A percentile compares a stretch with the other conserved stretches of the same genome.
These are phyloP conservation scores for Halcyon senegalensis DNA, from an alignment of 2,113 vertebrate genomes.

Conservation along the genomic window DNA sequence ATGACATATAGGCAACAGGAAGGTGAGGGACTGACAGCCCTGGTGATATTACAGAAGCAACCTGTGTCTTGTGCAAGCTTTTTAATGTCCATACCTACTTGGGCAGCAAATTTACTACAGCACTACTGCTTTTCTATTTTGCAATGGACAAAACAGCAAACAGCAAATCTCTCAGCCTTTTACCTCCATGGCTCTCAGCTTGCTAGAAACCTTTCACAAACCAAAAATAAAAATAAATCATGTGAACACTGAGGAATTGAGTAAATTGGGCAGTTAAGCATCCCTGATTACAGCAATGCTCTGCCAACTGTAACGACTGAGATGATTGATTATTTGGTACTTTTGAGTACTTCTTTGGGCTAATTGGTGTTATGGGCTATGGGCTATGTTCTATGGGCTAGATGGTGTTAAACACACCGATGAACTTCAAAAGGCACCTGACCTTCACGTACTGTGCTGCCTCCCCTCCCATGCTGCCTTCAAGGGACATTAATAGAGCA, in stretches of 20 bases:
- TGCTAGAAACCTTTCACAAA: not conserved
- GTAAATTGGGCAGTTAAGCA: not conserved
- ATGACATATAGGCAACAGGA: not conserved
- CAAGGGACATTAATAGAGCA: no score
- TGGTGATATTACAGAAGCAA: not conserved
- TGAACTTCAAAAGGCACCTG: not conserved
- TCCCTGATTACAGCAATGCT: not conserved
- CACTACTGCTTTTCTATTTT: not conserved
- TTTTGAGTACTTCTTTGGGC: not conserved
- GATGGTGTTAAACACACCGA: rapidly evolving
- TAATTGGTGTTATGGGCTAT: not conserved
- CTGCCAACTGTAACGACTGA: not conserved
- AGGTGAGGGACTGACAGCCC: not conserved
- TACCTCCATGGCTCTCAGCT: not conserved
- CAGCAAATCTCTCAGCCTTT: not conserved
- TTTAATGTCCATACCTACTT: not conserved
- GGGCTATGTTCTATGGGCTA: not conserved
- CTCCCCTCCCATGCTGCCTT: not conserved
- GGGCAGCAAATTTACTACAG: not conserved
- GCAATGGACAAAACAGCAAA: not conserved
- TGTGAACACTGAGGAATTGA: not conserved
- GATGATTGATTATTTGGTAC: not conserved
- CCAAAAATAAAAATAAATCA: not conserved
- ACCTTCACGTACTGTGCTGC: not conserved
- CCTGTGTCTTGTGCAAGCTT: not conserved